A percentile compares a stretch with the other conserved stretches of the same genome.
Evolutionary conservation across 2,888 invertebrate species (phyloP).

Genomic region (Marronus borbonicus): DNA sequence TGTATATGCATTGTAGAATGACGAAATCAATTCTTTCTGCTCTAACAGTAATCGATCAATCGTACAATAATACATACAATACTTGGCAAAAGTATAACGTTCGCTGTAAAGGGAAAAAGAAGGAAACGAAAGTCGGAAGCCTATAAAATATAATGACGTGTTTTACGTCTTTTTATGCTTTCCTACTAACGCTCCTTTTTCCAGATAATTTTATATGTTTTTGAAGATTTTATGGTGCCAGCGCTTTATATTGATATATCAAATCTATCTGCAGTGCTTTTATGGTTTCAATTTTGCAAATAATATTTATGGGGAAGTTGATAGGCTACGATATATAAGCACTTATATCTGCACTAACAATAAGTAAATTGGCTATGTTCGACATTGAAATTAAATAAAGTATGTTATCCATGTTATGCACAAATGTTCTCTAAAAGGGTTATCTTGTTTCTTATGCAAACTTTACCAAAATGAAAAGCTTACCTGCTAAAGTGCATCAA

Average conservation of each 20-base stretch:
- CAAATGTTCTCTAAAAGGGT: too few species aligned
- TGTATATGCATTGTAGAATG: not conserved
- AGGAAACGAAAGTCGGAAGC: slow-evolving; percentile 10
- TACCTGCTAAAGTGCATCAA: too few species aligned
- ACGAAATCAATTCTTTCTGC: not conserved
- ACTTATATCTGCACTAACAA: not conserved
- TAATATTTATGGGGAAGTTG: not conserved
- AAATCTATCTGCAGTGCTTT: slow-evolving; percentile 17
- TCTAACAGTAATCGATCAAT: slow-evolving; percentile 14
- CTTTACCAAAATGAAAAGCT: too few species aligned
- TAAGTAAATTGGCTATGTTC: too few species aligned
- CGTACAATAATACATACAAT: slow-evolving; percentile 23
- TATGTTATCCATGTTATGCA: too few species aligned
- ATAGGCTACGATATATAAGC: not conserved
- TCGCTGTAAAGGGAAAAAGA: not conserved
- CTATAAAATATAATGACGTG: slow-evolving; percentile 35
- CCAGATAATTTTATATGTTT: slow-evolving; percentile 32
- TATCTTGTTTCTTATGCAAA: too few species aligned
- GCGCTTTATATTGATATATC: slow-evolving; percentile 17
- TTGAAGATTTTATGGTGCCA: slow-evolving; percentile 30
- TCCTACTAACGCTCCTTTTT: not conserved
- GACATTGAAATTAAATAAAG: too few species aligned
- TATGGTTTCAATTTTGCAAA: slow-evolving; percentile 18
- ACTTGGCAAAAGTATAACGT: slow-evolving; percentile 6
- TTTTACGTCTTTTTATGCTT: slow-evolving; percentile 11